Percentiles rank a stretch among this genome's conserved stretches.
Conservation (phyloP, 2,888 invertebrate species). For the Boloria euphrosyne region DNA sequence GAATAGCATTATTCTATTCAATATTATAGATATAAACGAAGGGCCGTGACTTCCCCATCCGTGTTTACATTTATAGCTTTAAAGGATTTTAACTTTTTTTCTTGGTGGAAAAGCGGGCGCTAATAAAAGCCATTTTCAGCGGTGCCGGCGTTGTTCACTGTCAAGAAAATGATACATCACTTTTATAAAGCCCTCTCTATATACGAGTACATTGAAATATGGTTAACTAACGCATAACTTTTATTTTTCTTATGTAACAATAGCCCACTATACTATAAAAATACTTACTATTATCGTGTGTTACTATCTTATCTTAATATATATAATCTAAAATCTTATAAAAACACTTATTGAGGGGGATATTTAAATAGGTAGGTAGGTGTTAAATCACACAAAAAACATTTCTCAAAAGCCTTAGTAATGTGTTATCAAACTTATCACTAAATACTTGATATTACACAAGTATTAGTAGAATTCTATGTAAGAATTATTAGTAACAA, state of each 20-base stretch:
- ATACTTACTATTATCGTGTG: too few relatives aligned
- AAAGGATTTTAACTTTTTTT: neutral
- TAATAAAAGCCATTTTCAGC: conserved; percentile 16
- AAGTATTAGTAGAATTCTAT: neutral
- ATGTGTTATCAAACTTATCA: conserved; percentile 15
- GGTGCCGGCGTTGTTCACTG: conserved; percentile 19
- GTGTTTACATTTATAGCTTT: conserved; percentile 22
- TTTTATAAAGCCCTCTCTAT: neutral
- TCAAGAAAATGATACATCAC: conserved; percentile 20
- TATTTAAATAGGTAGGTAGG: too few relatives aligned
- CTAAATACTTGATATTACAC: neutral
- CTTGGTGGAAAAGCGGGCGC: conserved; percentile 1
- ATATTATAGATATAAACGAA: conserved; percentile 31
- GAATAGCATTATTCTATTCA: conserved; percentile 39
- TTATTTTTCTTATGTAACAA: neutral
- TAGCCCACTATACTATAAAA: neutral
- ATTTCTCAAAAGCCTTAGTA: neutral
- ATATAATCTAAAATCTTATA: neutral
- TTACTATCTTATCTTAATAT: too few relatives aligned
- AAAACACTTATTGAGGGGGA: neutral
- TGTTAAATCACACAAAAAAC: neutral
- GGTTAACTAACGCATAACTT: neutral
- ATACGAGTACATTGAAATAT: neutral
- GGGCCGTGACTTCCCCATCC: conserved; percentile 41
- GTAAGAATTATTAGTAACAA: neutral